These are phyloP conservation scores for Arizona elegans DNA, from an alignment of 2,113 vertebrate genomes.

Conservation along the genomic window DNA sequence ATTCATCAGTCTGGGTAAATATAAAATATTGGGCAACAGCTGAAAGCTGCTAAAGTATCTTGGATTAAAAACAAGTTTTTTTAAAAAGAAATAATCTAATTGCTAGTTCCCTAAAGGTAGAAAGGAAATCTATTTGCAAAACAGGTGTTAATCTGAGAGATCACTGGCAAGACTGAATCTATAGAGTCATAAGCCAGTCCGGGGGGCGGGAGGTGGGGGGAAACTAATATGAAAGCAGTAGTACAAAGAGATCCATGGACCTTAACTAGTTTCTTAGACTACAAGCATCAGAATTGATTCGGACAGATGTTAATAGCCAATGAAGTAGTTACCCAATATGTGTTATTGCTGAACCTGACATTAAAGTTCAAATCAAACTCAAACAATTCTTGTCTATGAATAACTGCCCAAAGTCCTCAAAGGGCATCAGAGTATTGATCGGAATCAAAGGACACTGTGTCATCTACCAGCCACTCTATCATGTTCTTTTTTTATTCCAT, in stretches of 20 bases:
- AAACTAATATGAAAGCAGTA: not conserved
- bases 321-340: not conserved
- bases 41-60: not conserved
- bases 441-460: not conserved
- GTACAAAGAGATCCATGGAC: not conserved
- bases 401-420: not conserved
- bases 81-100: not conserved
- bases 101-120: not conserved
- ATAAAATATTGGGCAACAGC: not conserved
- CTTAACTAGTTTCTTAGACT: not conserved
- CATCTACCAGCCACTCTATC: not conserved
- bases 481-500: not conserved
- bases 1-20: not conserved
- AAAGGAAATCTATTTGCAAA: not conserved
- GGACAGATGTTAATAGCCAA: not conserved
- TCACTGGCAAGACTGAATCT: not conserved
- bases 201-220: too few species aligned
- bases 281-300: not conserved
- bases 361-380: not conserved
- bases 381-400: not conserved
- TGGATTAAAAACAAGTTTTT: not conserved
- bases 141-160: not conserved
- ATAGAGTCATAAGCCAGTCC: not conserved
- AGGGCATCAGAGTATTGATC: not conserved
- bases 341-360: not conserved